Evolutionary conservation across 2,797 vertebrate genomes (phyloP).

Genomic region (Poeciliopsis presidionis): DNA sequence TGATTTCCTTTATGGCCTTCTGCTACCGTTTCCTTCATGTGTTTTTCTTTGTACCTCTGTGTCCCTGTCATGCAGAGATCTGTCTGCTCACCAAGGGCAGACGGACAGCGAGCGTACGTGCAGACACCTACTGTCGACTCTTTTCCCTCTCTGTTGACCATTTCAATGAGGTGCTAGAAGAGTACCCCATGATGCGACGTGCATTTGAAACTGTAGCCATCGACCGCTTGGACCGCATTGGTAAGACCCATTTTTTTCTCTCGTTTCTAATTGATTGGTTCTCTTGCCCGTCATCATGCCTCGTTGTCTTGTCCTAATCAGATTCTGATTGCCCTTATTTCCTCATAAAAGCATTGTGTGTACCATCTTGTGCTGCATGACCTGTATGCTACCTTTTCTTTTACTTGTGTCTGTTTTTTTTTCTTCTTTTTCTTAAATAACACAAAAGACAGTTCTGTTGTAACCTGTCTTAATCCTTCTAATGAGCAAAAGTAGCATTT

Average conservation of each 20-base stretch:
- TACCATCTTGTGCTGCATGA: slow-evolving; percentile 84
- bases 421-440: slow-evolving; percentile 48
- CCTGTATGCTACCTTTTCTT: slow-evolving; percentile 69
- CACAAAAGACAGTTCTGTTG: slow-evolving; percentile 49
- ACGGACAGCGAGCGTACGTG: slow-evolving; percentile 95
- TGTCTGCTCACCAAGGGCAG: slow-evolving; percentile 96
- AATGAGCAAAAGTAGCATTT: slow-evolving; percentile 73
- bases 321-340: slow-evolving; percentile 70
- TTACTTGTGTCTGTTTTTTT: slow-evolving; percentile 16
- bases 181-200: slow-evolving; percentile 99
- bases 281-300: slow-evolving; percentile 77
- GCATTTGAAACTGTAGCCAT: slow-evolving; percentile 96
- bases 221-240: slow-evolving; percentile 96
- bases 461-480: slow-evolving; percentile 75
- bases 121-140: slow-evolving; percentile 96
- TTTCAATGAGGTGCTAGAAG: slow-evolving; percentile 98
- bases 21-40: slow-evolving; percentile 20
- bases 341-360: slow-evolving; percentile 79
- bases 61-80: slow-evolving; percentile 84
- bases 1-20: slow-evolving; percentile 22
- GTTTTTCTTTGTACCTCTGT: slow-evolving; percentile 20
- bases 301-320: slow-evolving; percentile 74
- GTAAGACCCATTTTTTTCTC: slow-evolving; percentile 78
- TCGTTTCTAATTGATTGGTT: slow-evolving; percentile 59
- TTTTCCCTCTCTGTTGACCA: slow-evolving; percentile 99